Evolutionary conservation across 2,888 invertebrate species (phyloP), one percentile per base, ranked within the genome.

Genomic region (Campoplex nolae): DNA sequence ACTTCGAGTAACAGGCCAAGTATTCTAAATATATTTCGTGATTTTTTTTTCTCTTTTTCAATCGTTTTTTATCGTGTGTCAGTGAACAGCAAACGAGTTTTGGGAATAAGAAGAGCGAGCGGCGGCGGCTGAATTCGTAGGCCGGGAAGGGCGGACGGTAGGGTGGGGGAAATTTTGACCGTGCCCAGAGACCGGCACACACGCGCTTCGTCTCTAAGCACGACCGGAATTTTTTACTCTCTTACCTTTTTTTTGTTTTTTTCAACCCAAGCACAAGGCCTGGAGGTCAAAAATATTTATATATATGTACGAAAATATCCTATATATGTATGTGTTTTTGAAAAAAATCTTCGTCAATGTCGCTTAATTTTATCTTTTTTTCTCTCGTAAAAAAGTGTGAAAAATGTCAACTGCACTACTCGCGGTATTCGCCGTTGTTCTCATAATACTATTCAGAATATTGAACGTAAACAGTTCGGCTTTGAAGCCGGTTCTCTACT

Each of bases 381-480:
- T n/a, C 18, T 16, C 62, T 62, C 62, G 32, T 16, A 16, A 11
- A 38, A 23, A 74, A 74, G 74, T 74, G 62, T 51, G 48, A 71
- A 48, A 91, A 76, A 98, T 98, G 98, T 97, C 97, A 92, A 97
- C 98, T 88, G 97, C 97, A 88, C 95, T 97, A 90, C 95, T 98
- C 91, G 97, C 97, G 88, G 96, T 97, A 85, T 95, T 98, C 90
- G 98, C 98, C 89, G 97, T 98, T 87, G 97, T 98, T 92, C 95
- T 98, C 88, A 97, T 97, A 95, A 96, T 98, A 92, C 95, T 98
- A 90, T 98, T 98, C 94, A 96, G 98, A 94, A 97, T 98, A 94
- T 95, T 98, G 90, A 98, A 98, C 95, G 97, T 98, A 88, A 97
- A 97, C 95, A 97, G 97, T 93, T 97, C 97, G 93, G 96, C 98